Conservation (phyloP, 2,797 vertebrate genomes). For the Myotis findleyi region DNA sequence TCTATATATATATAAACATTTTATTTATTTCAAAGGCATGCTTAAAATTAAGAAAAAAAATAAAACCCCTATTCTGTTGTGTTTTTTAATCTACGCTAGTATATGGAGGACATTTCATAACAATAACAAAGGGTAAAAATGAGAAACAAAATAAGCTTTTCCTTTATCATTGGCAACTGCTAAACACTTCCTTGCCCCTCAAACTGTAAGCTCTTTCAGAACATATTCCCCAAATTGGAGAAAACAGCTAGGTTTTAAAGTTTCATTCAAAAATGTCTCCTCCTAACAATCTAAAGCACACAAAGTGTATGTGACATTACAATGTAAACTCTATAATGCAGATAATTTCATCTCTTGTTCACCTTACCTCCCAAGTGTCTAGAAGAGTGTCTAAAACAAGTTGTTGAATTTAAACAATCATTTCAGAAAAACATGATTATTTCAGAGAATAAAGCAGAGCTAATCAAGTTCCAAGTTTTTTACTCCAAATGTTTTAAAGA, state of each 20-base stretch:
- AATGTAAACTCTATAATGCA: background rate
- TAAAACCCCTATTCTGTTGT: background rate
- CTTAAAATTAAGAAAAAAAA: conserved; percentile 16
- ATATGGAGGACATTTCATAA: background rate
- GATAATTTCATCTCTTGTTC: conserved; percentile 35
- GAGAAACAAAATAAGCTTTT: conserved; percentile 44
- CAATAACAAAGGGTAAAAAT: conserved; percentile 38
- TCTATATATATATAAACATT: conserved; percentile 56
- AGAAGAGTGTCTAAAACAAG: conserved; percentile 33
- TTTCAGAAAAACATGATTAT: conserved; percentile 40
- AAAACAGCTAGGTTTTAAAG: conserved; percentile 44
- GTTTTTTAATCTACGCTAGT: conserved; percentile 13
- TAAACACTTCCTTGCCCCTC: background rate
- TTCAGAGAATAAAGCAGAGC: conserved; percentile 50
- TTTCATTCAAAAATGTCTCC: conserved; percentile 41
- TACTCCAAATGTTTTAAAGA: conserved; percentile 52
- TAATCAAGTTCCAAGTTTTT: background rate
- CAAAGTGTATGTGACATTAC: background rate
- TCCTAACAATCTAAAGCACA: background rate
- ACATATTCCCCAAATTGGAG: background rate
- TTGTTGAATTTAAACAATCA: conserved; percentile 28
- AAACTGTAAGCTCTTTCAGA: conserved; percentile 28
- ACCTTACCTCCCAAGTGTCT: background rate
- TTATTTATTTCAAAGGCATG: conserved; percentile 66
- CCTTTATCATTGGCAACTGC: background rate